Percentiles rank a stretch among this genome's conserved stretches.
Evolutionary conservation across 53 echinoderm and acorn worm genomes (phyloP).

Genomic region (Echinometra lucunter): DNA sequence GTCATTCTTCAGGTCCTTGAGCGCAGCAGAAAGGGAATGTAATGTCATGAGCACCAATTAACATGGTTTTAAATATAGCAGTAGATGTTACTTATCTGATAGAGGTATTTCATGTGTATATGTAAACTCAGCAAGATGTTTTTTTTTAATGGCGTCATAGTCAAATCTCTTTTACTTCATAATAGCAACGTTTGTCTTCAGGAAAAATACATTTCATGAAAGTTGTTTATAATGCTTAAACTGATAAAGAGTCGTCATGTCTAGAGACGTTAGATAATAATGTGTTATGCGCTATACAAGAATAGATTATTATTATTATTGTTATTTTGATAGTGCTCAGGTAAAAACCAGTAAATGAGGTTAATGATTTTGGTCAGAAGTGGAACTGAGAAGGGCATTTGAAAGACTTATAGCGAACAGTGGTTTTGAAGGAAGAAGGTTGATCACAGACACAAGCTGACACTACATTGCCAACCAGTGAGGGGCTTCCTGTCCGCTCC

Average conservation of each 20-base stretch:
- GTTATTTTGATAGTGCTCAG: too few relatives aligned
- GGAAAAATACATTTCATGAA: neutral
- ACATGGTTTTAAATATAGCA: neutral
- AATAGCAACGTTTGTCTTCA: too few relatives aligned
- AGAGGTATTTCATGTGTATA: neutral
- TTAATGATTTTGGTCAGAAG: neutral
- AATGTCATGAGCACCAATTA: neutral
- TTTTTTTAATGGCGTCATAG: neutral
- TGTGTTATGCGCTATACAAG: too few relatives aligned
- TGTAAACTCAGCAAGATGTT: neutral
- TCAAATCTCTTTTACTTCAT: neutral
- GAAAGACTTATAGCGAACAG: neutral
- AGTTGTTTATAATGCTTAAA: neutral
- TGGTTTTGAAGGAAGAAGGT: neutral
- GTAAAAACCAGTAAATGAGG: neutral
- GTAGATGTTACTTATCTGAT: neutral
- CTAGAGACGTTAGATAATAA: too few relatives aligned
- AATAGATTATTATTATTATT: too few relatives aligned
- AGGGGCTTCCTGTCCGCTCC: constrained; percentile 33
- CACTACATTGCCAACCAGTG: constrained; percentile 12
- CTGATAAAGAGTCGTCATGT: neutral
- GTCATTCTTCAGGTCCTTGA: neutral
- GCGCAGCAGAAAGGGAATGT: neutral
- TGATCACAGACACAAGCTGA: constrained; percentile 13
- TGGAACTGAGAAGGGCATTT: neutral